A percentile compares a stretch with the other conserved stretches of the same genome.
Evolutionary conservation across 2,888 invertebrate genomes (phyloP).

Genomic region (Emesis furor): DNA sequence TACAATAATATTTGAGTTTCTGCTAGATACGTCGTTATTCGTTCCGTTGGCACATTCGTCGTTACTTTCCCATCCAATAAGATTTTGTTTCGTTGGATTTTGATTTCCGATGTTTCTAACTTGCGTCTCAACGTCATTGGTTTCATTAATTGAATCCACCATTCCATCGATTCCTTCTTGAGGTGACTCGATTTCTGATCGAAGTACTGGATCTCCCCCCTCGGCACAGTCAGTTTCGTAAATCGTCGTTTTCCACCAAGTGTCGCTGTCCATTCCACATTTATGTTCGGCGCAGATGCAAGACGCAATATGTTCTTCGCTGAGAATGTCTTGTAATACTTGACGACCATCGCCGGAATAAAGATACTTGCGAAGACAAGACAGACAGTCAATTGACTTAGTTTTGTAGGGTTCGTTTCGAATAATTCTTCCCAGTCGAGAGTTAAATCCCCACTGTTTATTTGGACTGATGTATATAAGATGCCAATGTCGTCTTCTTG

Average conservation of each 20-base stretch:
- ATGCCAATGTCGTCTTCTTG: conserved; percentile 24
- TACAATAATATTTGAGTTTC: conserved; percentile 5
- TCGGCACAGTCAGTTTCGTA: conserved; percentile 16
- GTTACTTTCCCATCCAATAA: conserved; percentile 11
- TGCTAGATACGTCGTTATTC: background rate
- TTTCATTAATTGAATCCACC: conserved; percentile 10
- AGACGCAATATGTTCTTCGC: conserved; percentile 42
- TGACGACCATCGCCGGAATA: conserved; percentile 74
- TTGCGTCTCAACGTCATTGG: conserved; percentile 11
- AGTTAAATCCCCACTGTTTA: conserved; percentile 7
- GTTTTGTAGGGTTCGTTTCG: conserved; percentile 1
- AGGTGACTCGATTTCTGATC: conserved; percentile 20
- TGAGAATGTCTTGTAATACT: conserved; percentile 53
- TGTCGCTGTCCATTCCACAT: conserved; percentile 36
- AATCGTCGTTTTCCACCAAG: background rate
- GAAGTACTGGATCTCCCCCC: conserved; percentile 39
- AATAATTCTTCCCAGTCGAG: conserved; percentile 10
- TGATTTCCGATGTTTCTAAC: background rate
- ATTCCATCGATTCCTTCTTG: background rate
- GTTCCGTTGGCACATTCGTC: background rate
- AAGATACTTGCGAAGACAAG: conserved; percentile 73
- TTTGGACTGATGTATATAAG: conserved; percentile 29
- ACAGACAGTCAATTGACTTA: conserved; percentile 51
- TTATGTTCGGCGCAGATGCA: conserved; percentile 42
- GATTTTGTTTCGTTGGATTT: conserved; percentile 17